Evolutionary conservation across 2,888 invertebrate genomes (phyloP).

Genomic region (Arctia plantaginis): DNA sequence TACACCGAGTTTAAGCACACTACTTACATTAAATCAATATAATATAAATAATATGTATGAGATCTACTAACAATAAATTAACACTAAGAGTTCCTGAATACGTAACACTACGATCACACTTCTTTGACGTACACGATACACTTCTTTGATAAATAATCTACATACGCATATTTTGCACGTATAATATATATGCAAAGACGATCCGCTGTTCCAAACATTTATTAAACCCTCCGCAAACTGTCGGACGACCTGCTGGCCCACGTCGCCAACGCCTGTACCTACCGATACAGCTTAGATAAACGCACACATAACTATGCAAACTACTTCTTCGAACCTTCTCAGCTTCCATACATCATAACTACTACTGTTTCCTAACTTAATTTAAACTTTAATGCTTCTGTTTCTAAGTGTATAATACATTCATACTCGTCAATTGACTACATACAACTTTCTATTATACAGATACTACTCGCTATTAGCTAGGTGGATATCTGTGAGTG

Average conservation of each 20-base stretch:
- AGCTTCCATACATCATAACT: constrained; percentile 56
- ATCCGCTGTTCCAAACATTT: constrained; percentile 64
- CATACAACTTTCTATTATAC: constrained; percentile 48
- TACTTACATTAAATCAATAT: not conserved
- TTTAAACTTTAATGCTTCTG: constrained; percentile 58
- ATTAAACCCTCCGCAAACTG: constrained; percentile 61
- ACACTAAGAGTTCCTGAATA: not conserved
- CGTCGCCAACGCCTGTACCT: constrained; percentile 63
- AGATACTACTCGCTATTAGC: constrained; percentile 74
- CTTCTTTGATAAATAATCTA: constrained; percentile 30
- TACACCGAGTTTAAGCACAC: no score
- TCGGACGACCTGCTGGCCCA: constrained; percentile 65
- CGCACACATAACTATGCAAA: constrained; percentile 82
- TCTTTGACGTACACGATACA: no score
- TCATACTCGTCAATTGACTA: constrained; percentile 35
- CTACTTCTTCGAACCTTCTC: constrained; percentile 63
- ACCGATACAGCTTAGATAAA: constrained; percentile 82
- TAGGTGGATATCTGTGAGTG: constrained; percentile 76
- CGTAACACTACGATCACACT: constrained; percentile 10
- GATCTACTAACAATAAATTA: not conserved
- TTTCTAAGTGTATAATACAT: constrained; percentile 55
- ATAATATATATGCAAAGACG: constrained; percentile 39
- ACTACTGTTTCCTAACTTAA: constrained; percentile 46
- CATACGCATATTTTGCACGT: constrained; percentile 9
- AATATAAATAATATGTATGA: not conserved